phyloP scores from a whole-genome alignment of 2,888 invertebrate genomes.

The Tiliacea citrago region DNA sequence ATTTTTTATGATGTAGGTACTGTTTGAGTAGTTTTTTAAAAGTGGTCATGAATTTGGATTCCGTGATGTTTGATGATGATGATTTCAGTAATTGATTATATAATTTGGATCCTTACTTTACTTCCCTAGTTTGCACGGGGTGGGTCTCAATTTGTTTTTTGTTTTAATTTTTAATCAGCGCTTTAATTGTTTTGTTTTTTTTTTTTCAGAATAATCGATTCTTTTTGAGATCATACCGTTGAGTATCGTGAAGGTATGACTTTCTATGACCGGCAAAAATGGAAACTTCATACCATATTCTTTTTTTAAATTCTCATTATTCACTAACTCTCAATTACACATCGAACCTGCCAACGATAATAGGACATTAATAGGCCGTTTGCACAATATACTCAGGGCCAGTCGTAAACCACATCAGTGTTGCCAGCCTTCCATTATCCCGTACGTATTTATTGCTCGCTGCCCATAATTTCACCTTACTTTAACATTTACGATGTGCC shows the following conservation, averaged over 20 bases:
- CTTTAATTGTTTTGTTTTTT: background rate
- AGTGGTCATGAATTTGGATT: background rate
- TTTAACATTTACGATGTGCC: constrained; percentile 78
- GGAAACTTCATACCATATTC: background rate
- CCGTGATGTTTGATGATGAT: background rate
- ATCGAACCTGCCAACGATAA: constrained; percentile 49
- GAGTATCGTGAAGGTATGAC: background rate
- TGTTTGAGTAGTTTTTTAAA: background rate
- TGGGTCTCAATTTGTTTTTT: no score
- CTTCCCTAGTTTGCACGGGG: no score
- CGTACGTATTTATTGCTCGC: constrained; percentile 67
- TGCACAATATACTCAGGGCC: constrained; percentile 53
- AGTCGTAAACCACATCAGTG: constrained; percentile 67
- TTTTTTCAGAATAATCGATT: background rate
- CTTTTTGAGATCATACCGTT: background rate
- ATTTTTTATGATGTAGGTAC: background rate
- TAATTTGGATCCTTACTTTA: no score
- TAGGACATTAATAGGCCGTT: constrained; percentile 64
- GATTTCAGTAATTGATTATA: no score
- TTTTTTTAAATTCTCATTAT: constrained; percentile 25
- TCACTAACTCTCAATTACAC: constrained; percentile 34
- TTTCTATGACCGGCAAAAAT: background rate
- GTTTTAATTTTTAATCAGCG: background rate
- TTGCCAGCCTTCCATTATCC: constrained; percentile 66
- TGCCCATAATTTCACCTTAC: constrained; percentile 72